These are phyloP conservation scores for Anoplopoma fimbria DNA, from an alignment of 2,113 vertebrate species.

Conservation along the genomic window DNA sequence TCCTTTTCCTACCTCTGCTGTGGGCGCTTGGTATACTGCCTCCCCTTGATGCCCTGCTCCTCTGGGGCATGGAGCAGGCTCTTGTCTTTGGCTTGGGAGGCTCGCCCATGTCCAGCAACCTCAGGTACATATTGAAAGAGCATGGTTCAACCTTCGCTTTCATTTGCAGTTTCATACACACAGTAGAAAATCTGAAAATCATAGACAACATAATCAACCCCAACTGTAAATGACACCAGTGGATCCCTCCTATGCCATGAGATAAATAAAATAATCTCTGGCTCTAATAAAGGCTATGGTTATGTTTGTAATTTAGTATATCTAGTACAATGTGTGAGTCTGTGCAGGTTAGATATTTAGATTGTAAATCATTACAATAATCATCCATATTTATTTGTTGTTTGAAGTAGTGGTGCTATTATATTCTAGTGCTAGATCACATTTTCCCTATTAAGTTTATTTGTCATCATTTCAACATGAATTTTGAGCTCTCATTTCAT, in stretches of 20 bases:
- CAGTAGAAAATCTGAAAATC: not conserved
- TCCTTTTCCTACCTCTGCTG: constrained; percentile 92
- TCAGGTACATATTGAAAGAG: constrained; percentile 79
- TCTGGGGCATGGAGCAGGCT: constrained; percentile 95
- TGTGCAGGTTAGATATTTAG: not conserved
- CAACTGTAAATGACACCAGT: not conserved
- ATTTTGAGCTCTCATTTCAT: no score
- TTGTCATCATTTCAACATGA: no score
- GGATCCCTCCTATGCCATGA: not conserved
- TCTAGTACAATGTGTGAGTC: not conserved
- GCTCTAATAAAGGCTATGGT: not conserved
- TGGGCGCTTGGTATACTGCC: constrained; percentile 95
- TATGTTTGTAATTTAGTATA: not conserved
- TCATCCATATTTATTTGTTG: not conserved
- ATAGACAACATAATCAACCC: not conserved
- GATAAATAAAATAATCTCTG: not conserved
- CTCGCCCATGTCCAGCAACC: constrained; percentile 93
- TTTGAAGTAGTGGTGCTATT: not conserved
- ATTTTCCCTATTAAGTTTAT: no score
- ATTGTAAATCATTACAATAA: not conserved
- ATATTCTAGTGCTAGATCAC: no score
- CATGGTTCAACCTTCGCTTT: not conserved
- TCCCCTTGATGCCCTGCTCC: constrained; percentile 92
- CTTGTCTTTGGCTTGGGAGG: constrained; percentile 95
- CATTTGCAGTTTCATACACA: not conserved